phyloP scores from a whole-genome alignment of 1,140 invertebrate species.

The Leucophenga varia region DNA sequence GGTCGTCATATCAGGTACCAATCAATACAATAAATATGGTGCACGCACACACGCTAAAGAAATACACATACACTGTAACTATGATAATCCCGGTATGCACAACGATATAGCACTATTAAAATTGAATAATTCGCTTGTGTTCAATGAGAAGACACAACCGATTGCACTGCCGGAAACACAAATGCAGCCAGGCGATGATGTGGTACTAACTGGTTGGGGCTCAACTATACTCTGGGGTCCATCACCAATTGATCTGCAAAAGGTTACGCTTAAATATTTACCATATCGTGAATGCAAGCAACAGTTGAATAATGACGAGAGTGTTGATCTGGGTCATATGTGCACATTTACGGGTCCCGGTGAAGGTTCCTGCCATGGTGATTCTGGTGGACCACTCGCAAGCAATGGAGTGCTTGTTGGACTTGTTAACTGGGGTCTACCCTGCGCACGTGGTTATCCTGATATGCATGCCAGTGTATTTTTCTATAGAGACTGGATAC shows the following conservation, averaged over 20 bases:
- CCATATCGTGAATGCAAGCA: slow-evolving; percentile 18
- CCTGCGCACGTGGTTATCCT: slow-evolving; percentile 58
- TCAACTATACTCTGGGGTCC: slow-evolving; percentile 17
- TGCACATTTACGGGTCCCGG: slow-evolving; percentile 62
- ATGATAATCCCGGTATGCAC: slow-evolving; percentile 27
- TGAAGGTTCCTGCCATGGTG: slow-evolving; percentile 60
- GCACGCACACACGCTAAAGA: slow-evolving; percentile 11
- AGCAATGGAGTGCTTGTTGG: slow-evolving; percentile 52
- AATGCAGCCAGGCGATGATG: slow-evolving; percentile 29
- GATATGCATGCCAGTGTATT: slow-evolving; percentile 56
- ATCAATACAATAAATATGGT: slow-evolving; percentile 23
- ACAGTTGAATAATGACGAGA: slow-evolving; percentile 4
- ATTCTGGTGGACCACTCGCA: slow-evolving; percentile 62
- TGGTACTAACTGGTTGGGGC: slow-evolving; percentile 56
- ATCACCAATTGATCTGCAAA: slow-evolving; percentile 26
- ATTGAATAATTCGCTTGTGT: slow-evolving; percentile 45
- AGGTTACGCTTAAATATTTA: slow-evolving; percentile 18
- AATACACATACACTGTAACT: slow-evolving; percentile 31
- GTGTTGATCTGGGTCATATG: slow-evolving; percentile 56
- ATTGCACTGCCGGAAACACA: slow-evolving; percentile 26
- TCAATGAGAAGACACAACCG: slow-evolving; percentile 55
- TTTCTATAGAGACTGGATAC: slow-evolving; percentile 37
- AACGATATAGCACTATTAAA: slow-evolving; percentile 61
- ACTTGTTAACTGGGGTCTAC: slow-evolving; percentile 60
- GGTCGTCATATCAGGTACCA: slow-evolving; percentile 25